These are phyloP conservation scores for Pseudobourletiella spinata DNA, from an alignment of 1,140 invertebrate species.

Conservation along the genomic window DNA sequence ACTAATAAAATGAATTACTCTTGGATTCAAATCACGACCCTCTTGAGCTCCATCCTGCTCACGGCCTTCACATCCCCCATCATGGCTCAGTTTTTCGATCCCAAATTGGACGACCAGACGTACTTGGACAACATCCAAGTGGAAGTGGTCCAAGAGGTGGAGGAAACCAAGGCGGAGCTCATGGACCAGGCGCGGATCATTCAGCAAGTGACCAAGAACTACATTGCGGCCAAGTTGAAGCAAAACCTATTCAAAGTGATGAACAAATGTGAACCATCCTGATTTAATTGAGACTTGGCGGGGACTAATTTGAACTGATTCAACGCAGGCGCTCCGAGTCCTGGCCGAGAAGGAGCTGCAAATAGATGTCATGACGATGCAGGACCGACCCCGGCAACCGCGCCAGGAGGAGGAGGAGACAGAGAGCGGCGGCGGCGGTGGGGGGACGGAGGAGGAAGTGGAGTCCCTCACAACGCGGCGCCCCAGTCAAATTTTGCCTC, in stretches of 20 bases:
- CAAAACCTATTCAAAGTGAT: conserved; percentile 31
- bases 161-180: conserved; percentile 5
- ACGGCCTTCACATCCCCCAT: not conserved
- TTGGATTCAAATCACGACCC: too few relatives aligned
- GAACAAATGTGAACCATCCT: not conserved
- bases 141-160: conserved; percentile 18
- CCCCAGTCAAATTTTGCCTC: conserved; percentile 20
- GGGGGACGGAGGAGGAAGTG: conserved; percentile 8
- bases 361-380: conserved; percentile 7
- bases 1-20: too few relatives aligned
- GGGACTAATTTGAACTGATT: too few relatives aligned
- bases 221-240: conserved; percentile 29
- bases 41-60: not conserved
- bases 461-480: not conserved
- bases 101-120: conserved; percentile 18
- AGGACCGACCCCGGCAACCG: conserved; percentile 10
- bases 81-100: conserved; percentile 25
- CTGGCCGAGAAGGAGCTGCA: conserved; percentile 28
- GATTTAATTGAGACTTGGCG: too few relatives aligned
- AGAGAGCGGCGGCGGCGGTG: not conserved
- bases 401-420: conserved; percentile 22
- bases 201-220: conserved; percentile 18
- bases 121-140: conserved; percentile 25
- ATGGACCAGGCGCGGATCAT: conserved; percentile 17
- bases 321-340: conserved; percentile 19